phyloP scores from a whole-genome alignment of 2,797 vertebrate species.

The Arrhamphus sclerolepis region DNA sequence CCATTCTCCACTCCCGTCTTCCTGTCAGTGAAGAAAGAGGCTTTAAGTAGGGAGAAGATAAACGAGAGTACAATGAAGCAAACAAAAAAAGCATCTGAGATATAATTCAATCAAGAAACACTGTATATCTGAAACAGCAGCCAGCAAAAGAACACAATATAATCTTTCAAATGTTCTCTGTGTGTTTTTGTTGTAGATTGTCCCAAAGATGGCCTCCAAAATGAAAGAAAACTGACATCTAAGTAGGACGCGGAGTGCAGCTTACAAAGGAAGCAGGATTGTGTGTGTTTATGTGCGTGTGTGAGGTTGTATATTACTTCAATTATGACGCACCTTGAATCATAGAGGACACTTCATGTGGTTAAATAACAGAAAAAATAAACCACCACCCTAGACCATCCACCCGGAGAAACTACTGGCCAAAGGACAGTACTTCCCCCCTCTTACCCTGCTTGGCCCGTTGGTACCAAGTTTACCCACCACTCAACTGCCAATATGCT shows the following conservation, averaged over 20 bases:
- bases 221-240: conserved; percentile 49
- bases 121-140: too few species aligned
- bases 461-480: conserved; percentile 12
- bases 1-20: conserved; percentile 53
- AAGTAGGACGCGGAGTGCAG: conserved; percentile 25
- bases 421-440: conserved; percentile 32
- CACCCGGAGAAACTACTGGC: conserved; percentile 43
- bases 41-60: conserved; percentile 26
- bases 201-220: conserved; percentile 43
- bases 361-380: conserved; percentile 43
- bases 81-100: conserved; percentile 13
- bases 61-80: conserved; percentile 2
- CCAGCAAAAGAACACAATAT: background rate
- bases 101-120: background rate
- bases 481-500: conserved; percentile 58
- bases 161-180: conserved; percentile 11
- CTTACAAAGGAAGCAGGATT: conserved; percentile 48
- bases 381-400: conserved; percentile 4
- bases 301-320: conserved; percentile 5
- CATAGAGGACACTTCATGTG: conserved; percentile 4
- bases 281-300: conserved; percentile 32
- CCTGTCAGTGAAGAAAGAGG: conserved; percentile 50
- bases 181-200: conserved; percentile 39
- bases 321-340: conserved; percentile 1
- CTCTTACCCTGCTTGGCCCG: conserved; percentile 1